Conservation (phyloP, 2,888 invertebrate genomes). For the Ophraella communa region DNA sequence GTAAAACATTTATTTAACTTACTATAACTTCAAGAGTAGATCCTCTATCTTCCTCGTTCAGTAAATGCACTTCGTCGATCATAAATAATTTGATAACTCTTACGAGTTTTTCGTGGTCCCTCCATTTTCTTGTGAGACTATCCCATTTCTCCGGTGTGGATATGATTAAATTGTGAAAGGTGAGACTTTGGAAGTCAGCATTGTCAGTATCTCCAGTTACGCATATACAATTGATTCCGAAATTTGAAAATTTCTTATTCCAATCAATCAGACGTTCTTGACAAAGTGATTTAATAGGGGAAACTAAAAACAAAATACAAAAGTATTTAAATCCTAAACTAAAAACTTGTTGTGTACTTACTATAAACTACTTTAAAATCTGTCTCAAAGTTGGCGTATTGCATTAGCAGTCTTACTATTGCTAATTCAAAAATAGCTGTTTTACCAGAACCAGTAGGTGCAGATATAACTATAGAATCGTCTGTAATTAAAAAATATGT, state of each 20-base stretch:
- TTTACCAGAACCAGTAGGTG: conserved; percentile 86
- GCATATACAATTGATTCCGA: conserved; percentile 71
- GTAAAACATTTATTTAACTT: too few relatives aligned
- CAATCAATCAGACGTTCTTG: conserved; percentile 76
- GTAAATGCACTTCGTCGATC: conserved; percentile 80
- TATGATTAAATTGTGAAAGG: conserved; percentile 68
- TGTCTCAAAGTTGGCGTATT: conserved; percentile 58
- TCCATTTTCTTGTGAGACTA: conserved; percentile 77
- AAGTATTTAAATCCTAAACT: conserved; percentile 1
- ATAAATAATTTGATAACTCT: conserved; percentile 71
- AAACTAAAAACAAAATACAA: conserved; percentile 64
- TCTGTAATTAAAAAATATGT: too few relatives aligned
- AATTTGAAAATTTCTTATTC: conserved; percentile 70
- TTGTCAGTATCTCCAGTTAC: conserved; percentile 79
- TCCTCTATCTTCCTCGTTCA: conserved; percentile 75
- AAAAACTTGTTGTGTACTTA: conserved; percentile 56
- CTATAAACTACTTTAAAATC: conserved; percentile 76
- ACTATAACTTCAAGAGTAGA: conserved; percentile 81
- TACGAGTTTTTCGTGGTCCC: conserved; percentile 69
- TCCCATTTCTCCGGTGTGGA: conserved; percentile 90
- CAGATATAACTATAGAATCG: conserved; percentile 75
- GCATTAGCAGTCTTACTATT: conserved; percentile 70
- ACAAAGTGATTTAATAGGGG: conserved; percentile 81
- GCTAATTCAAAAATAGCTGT: conserved; percentile 84
- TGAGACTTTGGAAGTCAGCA: conserved; percentile 63